A percentile compares a stretch with the other conserved stretches of the same genome.
phyloP scores from a whole-genome alignment of 2,888 invertebrate species.

The Callyntrura sp. region DNA sequence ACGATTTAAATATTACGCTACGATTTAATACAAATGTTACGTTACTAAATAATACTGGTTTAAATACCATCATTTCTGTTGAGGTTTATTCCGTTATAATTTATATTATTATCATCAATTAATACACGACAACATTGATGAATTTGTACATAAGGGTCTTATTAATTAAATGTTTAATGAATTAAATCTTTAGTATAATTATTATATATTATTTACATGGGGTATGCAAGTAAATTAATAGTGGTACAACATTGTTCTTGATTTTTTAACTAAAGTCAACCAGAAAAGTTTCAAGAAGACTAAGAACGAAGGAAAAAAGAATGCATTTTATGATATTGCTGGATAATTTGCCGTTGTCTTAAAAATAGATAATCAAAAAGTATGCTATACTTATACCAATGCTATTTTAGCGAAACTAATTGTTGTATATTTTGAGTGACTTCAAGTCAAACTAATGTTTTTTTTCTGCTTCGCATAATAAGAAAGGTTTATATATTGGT shows the following conservation, averaged over 20 bases:
- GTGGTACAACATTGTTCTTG: slow-evolving; percentile 17
- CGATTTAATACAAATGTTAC: slow-evolving; percentile 19
- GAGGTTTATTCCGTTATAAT: slow-evolving; percentile 1
- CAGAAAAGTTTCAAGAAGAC: background rate
- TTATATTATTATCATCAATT: slow-evolving; percentile 16
- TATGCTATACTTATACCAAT: background rate
- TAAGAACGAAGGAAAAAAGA: background rate
- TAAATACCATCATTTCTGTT: background rate
- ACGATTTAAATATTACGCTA: slow-evolving; percentile 11
- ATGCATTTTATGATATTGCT: slow-evolving; percentile 11
- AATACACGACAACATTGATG: background rate
- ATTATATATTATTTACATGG: background rate
- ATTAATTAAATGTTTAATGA: no score
- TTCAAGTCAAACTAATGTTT: slow-evolving; percentile 43
- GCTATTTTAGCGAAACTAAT: background rate
- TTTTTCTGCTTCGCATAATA: slow-evolving; percentile 9
- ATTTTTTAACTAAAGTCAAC: background rate
- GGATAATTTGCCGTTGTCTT: background rate
- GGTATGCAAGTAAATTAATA: background rate
- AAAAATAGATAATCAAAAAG: slow-evolving; percentile 24
- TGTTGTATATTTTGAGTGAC: slow-evolving; percentile 37
- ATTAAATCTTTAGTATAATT: slow-evolving; percentile 5
- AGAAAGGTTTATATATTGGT: background rate
- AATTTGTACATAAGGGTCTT: slow-evolving; percentile 21
- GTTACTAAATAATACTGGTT: background rate